Base-by-base conservation (phyloP, 1,140 invertebrate genomes). In the Drosophila ficusphila region DNA sequence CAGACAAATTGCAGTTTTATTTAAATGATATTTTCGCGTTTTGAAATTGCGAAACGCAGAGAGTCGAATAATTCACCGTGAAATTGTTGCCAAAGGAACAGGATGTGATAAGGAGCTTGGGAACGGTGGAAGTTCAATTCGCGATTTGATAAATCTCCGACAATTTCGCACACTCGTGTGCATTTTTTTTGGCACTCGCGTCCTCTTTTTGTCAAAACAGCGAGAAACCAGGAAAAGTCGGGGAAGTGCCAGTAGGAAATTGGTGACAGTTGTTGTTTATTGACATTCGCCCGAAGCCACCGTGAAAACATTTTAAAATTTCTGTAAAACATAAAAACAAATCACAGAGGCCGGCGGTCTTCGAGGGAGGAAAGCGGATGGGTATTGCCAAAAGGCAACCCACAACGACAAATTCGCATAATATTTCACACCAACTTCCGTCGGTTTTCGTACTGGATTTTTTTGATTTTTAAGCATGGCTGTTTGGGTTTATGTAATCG, bases 221-320 rank as follows among this genome's bases (percentile, higher is more conserved):
- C 16, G 25, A 65, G 14, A 16, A 38, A 64, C n/a, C 3, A 4
- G 25, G 8, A 38, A n/a, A 21, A 61, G 25, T 21, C 14, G 18
- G 29, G 3, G 14, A 53, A 27, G 7, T 7, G 36, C 12, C 56
- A 31, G 34, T 4, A 12, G 61, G 21, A 68, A 68, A 58, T 79
- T 88, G 82, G 82, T 82, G 82, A 88, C 82, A 88, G 82, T 88
- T 88, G 82, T 81, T 88, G 82, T 88, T 88, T 88, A 88, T 88
- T 88, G 82, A 82, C 77, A 88, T 49, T 52, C 53, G 77, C 78
- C 70, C 57, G 77, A 79, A 88, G 82, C 82, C 82, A 88, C 82
- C 82, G 82, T 88, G 82, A 88, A 88, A 82, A 88, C 83, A 88
- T 88, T 88, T 88, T 88, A 88, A 82, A 88, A 88, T 88, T 88